Base-by-base conservation (phyloP, 2,113 vertebrate species). In the Oreochromis niloticus region DNA sequence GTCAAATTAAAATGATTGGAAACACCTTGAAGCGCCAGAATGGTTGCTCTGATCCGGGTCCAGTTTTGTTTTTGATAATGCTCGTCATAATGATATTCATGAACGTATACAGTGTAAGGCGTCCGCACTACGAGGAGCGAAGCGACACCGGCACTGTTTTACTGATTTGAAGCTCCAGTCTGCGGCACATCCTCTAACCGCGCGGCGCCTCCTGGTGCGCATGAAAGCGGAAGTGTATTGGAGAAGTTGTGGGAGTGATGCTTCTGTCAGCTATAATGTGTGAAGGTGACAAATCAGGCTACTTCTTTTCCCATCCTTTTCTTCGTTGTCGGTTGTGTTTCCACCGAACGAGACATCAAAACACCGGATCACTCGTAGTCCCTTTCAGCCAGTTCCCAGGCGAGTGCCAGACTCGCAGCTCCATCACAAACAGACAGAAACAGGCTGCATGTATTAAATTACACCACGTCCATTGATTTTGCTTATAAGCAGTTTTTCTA, bases 331-430 rank as follows among this genome's bases (percentile, higher is more conserved):
- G 84, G 36, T 73, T 73, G 63, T 48, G 41, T 91, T 92, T 94
- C 85, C 88, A 92, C 59, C 30, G 80, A 85, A 86, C 81, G 9
- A 93, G 88, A 95, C 93, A 91, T 94, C 90, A 94, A 93, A 94
- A 90, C 90, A 89, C 86, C 85, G 86, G 87, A 91, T 86, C 68
- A 63, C 56, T 59, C 63, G 30, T 88, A 79, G 90, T 87, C 86
- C 86, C 39, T 83, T 87, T 34, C 68, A 85, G 30, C 16, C 79
- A 43, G 39, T 89, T 88, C 78, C 82, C 86, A 87, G 24, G 30
- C n/a, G 3, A 83, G 87, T 87, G 94, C 73, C 87, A 92, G 87
- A 92, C 89, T 81, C 56, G 13, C 24, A 27, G 14, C 41, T 75
- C 71, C 71, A 11, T 5, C 10, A 1, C 27, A 79, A 54, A 85